Base-by-base conservation (phyloP, 2,888 invertebrate species). In the Dolichomitus sp. region DNA sequence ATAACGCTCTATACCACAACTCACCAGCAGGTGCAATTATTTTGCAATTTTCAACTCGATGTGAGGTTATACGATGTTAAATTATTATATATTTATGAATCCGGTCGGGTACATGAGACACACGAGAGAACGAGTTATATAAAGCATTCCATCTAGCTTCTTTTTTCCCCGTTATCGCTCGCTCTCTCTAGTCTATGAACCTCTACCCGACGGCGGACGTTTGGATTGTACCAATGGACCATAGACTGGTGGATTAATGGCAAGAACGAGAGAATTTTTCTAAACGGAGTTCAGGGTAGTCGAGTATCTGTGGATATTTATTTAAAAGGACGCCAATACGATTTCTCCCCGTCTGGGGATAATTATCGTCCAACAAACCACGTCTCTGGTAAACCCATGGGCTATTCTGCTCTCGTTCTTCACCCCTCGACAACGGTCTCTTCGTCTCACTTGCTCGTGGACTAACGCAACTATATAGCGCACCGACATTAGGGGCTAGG, bases 1-100 rank as follows among this genome's bases (percentile, higher is more conserved):
- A 66, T 61, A 69, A 84, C 85, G 84, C 85, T 84, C 80, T 86
- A 86, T 86, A 45, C 23, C 75, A 57, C 54, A 69, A 70, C 73
- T 76, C 63, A 50, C 63, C 63, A 45, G 42, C 59, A 54, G 84
- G 86, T 86, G 88, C 90, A 91, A 92, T 92, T 92, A 91, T 91
- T 91, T 90, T 87, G 89, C 89, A 91, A 92, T 92, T 92, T 90
- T 88, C 91, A 88, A 88, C 87, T 89, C 87, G 87, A 88, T 87
- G 87, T 81, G 83, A 72, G 84, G 80, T 19, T 11, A 82, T 84
- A 88, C 88, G 85, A 88, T 89, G 89, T 88, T 87, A 87, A 89
- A 91, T 91, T 91, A 89, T 91, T 90, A 91, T 90, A 91, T 90
- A 91, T 91, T 91, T 90, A 89, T 88, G 89, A 84, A 88, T 87